Evolutionary conservation across 2,888 invertebrate genomes (phyloP).

Genomic region (Philhelius pedissequus): DNA sequence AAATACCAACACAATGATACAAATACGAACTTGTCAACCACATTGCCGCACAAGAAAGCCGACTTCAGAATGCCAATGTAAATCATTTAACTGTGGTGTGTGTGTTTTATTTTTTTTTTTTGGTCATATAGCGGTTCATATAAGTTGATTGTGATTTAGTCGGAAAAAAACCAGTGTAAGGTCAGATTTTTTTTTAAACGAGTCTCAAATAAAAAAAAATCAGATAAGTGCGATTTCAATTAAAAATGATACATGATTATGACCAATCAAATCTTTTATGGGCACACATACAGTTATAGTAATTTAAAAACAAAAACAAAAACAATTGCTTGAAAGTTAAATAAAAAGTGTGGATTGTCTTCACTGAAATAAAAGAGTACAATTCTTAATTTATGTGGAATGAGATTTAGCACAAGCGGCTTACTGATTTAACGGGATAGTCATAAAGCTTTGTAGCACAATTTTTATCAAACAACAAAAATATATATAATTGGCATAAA

Average conservation of each 20-base stretch:
- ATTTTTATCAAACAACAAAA: background rate
- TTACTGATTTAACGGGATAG: background rate
- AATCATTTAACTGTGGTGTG: background rate
- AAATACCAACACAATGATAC: constrained; percentile 4
- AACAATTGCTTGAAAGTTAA: background rate
- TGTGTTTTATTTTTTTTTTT: background rate
- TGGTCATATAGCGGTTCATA: background rate
- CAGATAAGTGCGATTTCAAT: constrained; percentile 26
- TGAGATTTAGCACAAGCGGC: background rate
- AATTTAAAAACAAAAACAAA: constrained; percentile 33
- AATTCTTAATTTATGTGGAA: background rate
- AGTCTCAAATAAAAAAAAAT: background rate
- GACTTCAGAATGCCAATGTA: constrained; percentile 1
- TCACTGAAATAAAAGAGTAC: background rate
- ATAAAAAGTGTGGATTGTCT: background rate
- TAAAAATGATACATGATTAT: constrained; percentile 41
- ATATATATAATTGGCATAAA: background rate
- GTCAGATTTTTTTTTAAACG: background rate
- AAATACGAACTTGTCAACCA: constrained; percentile 26
- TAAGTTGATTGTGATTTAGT: background rate
- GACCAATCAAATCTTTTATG: constrained; percentile 36
- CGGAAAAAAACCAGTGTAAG: background rate
- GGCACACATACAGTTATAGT: constrained; percentile 27
- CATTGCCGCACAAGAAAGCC: background rate
- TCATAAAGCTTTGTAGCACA: background rate